Evolutionary conservation across 2,888 invertebrate genomes (phyloP).

Genomic region (Idaea biselata): DNA sequence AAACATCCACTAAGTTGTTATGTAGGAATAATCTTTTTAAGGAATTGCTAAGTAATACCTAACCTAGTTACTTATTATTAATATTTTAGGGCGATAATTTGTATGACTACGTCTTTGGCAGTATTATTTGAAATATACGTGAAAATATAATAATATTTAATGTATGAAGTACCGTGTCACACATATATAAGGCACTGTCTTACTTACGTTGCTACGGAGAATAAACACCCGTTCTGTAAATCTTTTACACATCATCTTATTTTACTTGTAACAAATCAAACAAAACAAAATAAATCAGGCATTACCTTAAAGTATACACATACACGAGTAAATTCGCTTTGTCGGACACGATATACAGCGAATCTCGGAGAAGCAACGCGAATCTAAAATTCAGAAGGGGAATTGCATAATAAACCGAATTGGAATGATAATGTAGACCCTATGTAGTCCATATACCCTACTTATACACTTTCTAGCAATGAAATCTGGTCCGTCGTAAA

Average conservation of each 20-base stretch:
- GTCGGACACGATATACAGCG: constrained; percentile 30
- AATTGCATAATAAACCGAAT: constrained; percentile 48
- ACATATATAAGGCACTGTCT: too few relatives aligned
- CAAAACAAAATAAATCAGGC: background rate
- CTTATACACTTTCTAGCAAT: constrained; percentile 2
- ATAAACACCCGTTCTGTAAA: too few relatives aligned
- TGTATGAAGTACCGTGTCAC: too few relatives aligned
- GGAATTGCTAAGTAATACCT: too few relatives aligned
- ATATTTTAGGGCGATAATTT: too few relatives aligned
- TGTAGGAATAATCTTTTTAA: too few relatives aligned
- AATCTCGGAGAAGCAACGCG: constrained; percentile 29
- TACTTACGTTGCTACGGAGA: too few relatives aligned
- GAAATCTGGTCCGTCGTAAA: constrained; percentile 17
- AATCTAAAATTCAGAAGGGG: constrained; percentile 44
- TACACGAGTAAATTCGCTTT: constrained; percentile 29
- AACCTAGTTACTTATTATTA: too few relatives aligned
- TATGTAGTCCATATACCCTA: constrained; percentile 9
- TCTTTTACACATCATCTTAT: background rate
- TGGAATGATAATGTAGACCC: constrained; percentile 34
- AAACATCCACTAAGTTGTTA: too few relatives aligned
- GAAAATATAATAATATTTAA: too few relatives aligned
- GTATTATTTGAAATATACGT: too few relatives aligned
- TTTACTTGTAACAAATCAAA: background rate
- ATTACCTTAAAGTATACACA: constrained; percentile 1
- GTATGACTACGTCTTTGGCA: too few relatives aligned